Base-by-base conservation (phyloP, 2,797 vertebrate species). In the Enteromius trimaculatus region DNA sequence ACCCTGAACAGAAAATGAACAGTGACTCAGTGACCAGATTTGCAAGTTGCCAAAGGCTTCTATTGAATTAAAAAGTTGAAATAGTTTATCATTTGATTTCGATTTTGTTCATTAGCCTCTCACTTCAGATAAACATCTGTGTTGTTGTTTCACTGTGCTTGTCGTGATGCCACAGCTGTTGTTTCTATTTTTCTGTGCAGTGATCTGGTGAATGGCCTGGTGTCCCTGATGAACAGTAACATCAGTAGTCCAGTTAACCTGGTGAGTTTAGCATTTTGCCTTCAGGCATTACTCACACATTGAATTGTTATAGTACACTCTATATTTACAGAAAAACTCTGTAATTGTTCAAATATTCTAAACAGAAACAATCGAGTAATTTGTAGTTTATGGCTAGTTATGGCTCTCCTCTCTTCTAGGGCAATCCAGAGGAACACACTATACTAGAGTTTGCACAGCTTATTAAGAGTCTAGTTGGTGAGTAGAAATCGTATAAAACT, bases 171-270 rank as follows among this genome's bases (percentile, higher is more conserved):
- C 49, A 49, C 39, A 80, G 21, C 21, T 17, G 13, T n/a, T 82
- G 1, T 72, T 72, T 81, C 26, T 55, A 2, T 31, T 58, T 47
- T 31, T 58, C 47, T 31, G 19, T 10, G 0, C 94, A 99, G 98
- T 55, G 98, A 99, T 88, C 95, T 99, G 88, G 97, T 99, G 87
- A 99, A 99, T 0, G 98, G 98, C 10, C 95, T 99, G 58, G 98
- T 99, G 89, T 91, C 96, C 0, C 89, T 99, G 91, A 99, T 99
- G 98, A 99, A 99, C 94, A 99, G 97, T 89, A 99, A 99, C 44
- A 95, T 99, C 89, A 99, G 98, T 93, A 99, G 97, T 90, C 98
- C 98, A 0, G 97, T 99, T 87, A 99, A 99, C 88, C 93, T 99
- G 96, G 98, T 99, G 90, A 96, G 97, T 94, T 39, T 60, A 19